Conservation (phyloP, 2,113 vertebrate genomes). For the Lamprotornis superbus region DNA sequence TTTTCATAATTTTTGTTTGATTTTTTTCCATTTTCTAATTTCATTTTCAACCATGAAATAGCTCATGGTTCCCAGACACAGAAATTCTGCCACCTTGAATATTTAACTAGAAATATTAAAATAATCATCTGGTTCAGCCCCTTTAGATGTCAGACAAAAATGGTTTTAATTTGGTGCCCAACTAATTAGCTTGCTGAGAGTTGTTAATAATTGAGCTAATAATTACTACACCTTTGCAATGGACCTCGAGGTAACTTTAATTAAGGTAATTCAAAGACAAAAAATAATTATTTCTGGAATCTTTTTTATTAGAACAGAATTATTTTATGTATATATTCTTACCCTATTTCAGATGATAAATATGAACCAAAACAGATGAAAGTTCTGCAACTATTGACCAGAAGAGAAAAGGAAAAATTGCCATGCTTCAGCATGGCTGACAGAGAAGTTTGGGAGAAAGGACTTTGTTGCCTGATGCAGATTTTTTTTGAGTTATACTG, state of each 20-base stretch:
- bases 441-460: background rate
- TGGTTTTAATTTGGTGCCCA: background rate
- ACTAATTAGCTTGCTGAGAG: slow-evolving; percentile 6
- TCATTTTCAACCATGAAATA: background rate
- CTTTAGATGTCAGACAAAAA: background rate
- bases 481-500: background rate
- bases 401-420: background rate
- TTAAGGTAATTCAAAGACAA: background rate
- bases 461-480: background rate
- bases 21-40: background rate
- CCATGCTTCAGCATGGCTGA: background rate
- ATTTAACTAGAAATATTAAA: slow-evolving; percentile 9
- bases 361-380: background rate
- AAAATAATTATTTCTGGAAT: background rate
- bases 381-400: background rate
- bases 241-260: slow-evolving; percentile 11
- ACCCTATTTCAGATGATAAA: background rate
- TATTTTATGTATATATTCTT: background rate
- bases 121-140: background rate
- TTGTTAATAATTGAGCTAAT: slow-evolving; percentile 33
- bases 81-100: background rate
- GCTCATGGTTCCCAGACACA: background rate
- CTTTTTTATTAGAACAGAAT: background rate
- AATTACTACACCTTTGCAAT: slow-evolving; percentile 12
- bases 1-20: background rate